Percentiles rank a stretch among this genome's conserved stretches.
Conservation (phyloP, 2,797 vertebrate species). For the Amblyopsis hoosieri region DNA sequence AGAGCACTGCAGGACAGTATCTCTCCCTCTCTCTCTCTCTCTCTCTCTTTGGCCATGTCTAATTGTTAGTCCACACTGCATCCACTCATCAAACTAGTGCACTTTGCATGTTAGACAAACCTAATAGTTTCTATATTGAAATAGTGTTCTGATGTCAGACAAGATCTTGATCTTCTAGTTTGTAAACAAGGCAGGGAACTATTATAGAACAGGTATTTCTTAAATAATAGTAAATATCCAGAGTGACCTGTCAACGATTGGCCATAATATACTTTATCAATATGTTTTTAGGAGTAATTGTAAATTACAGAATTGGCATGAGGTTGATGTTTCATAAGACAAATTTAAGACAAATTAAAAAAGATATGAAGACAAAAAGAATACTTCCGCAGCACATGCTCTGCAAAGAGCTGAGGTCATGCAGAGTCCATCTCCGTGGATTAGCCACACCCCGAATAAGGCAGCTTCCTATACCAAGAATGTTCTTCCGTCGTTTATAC, state of each 20-base stretch:
- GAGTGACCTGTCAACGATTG: too few relatives aligned
- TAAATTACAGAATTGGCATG: not conserved
- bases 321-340: not conserved
- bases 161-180: too few relatives aligned
- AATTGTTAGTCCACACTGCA: not conserved
- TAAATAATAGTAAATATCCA: too few relatives aligned
- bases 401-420: conserved; percentile 4
- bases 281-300: not conserved
- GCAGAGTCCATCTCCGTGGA: not conserved
- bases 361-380: too few relatives aligned
- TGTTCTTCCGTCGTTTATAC: not conserved
- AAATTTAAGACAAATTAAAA: not conserved
- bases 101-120: too few relatives aligned
- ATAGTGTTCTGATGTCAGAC: too few relatives aligned
- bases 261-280: too few relatives aligned
- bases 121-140: too few relatives aligned
- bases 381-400: not conserved
- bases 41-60: not conserved
- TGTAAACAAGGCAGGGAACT: too few relatives aligned
- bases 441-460: not conserved
- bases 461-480: conserved; percentile 6
- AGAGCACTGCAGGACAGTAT: conserved; percentile 4
- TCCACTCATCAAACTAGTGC: too few relatives aligned
- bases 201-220: too few relatives aligned
- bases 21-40: conserved; percentile 1